Percentiles rank a stretch among this genome's conserved stretches.
Evolutionary conservation across 2,113 vertebrate species (phyloP).

Genomic region (Dasypus novemcinctus): DNA sequence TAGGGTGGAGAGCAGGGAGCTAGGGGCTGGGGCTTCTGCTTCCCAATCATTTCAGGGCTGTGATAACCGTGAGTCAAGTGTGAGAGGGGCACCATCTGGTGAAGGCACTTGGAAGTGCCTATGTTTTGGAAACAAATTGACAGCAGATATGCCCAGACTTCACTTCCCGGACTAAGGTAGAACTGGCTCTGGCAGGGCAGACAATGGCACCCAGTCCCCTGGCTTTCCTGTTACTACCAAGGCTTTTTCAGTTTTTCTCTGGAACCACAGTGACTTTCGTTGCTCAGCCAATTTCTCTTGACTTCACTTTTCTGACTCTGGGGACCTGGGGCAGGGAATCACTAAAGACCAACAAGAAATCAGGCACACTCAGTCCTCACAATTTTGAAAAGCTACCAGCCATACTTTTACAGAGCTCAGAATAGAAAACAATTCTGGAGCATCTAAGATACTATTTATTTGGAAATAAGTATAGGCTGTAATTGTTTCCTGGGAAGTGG

Average conservation of each 20-base stretch:
- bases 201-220: accelerated
- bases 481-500: not conserved
- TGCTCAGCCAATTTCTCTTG: not conserved
- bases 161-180: not conserved
- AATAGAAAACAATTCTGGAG: not conserved
- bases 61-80: not conserved
- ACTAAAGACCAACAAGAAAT: not conserved
- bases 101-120: not conserved
- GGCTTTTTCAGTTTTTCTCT: not conserved
- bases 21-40: not conserved
- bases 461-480: not conserved
- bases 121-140: not conserved
- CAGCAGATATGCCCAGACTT: not conserved
- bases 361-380: not conserved
- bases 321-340: not conserved
- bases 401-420: not conserved
- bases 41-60: not conserved
- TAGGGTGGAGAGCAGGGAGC: accelerated
- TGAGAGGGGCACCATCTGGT: not conserved
- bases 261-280: not conserved
- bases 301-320: not conserved
- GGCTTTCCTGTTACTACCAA: not conserved
- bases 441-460: not conserved
- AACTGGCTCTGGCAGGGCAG: too few species aligned
- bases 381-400: not conserved